phyloP scores from a whole-genome alignment of 1,140 invertebrate genomes.

The Euborellia annulipes region DNA sequence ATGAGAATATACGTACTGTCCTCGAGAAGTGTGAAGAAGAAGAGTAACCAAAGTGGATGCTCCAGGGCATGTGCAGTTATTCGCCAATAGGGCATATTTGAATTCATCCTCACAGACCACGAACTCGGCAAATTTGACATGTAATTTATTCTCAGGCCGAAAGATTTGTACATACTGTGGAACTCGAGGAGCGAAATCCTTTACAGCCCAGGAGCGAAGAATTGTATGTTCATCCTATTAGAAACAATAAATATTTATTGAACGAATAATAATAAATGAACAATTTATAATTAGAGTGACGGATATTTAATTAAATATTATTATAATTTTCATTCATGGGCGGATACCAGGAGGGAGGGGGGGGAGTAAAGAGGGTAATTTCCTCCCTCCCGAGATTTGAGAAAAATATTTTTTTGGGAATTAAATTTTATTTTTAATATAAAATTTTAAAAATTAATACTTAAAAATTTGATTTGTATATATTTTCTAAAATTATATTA shows the following conservation, averaged over 20 bases:
- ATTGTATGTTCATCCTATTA: slow-evolving; percentile 88
- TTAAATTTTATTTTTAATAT: no score
- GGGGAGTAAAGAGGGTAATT: no score
- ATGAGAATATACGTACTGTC: slow-evolving; percentile 69
- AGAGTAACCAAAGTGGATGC: slow-evolving; percentile 91
- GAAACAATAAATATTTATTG: slow-evolving; percentile 1
- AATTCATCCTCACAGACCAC: slow-evolving; percentile 97
- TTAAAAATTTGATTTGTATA: no score
- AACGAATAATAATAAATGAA: no score
- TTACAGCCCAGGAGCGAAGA: slow-evolving; percentile 92
- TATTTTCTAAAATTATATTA: no score
- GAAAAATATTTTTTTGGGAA: no score
- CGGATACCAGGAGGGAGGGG: no score
- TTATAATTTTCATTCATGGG: no score
- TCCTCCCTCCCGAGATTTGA: no score
- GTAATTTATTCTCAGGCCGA: slow-evolving; percentile 92
- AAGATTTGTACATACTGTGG: slow-evolving; percentile 98
- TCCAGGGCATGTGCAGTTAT: slow-evolving; percentile 95
- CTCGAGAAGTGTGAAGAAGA: slow-evolving; percentile 84
- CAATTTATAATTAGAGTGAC: no score
- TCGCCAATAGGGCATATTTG: slow-evolving; percentile 90
- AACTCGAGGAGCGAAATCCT: slow-evolving; percentile 90
- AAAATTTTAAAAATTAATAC: no score
- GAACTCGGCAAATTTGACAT: slow-evolving; percentile 95
- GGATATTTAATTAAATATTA: no score